These are phyloP conservation scores for Ernsta delagoae DNA, from an alignment of 2,888 invertebrate genomes.

Conservation along the genomic window DNA sequence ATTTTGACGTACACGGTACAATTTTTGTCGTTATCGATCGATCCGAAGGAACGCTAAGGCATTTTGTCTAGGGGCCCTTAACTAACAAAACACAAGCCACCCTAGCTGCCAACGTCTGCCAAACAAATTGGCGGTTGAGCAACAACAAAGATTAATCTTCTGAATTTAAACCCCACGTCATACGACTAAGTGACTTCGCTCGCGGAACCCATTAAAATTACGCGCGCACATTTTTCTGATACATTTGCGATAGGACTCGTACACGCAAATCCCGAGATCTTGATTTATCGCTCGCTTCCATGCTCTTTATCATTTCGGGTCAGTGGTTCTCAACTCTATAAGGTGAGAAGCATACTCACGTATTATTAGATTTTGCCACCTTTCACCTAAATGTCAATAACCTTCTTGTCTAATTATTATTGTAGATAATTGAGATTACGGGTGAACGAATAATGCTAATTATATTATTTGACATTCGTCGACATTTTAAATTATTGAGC, in stretches of 20 bases:
- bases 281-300: conserved; percentile 18
- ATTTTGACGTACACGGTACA: no score
- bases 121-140: conserved; percentile 8
- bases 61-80: no score
- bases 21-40: no score
- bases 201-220: conserved; percentile 20
- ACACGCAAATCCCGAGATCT: conserved; percentile 8
- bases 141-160: conserved; percentile 10
- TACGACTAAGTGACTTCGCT: conserved; percentile 18
- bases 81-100: conserved; percentile 5
- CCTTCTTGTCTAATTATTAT: no score
- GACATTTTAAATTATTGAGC: no score
- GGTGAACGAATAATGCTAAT: no score
- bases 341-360: background rate
- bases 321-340: background rate
- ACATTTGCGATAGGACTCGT: conserved; percentile 8
- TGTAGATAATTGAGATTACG: no score
- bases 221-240: conserved; percentile 21
- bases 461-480: no score
- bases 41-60: no score
- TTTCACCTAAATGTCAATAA: no score
- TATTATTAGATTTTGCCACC: no score
- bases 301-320: conserved; percentile 7
- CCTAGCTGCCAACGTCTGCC: conserved; percentile 8
- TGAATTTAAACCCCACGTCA: conserved; percentile 16